These are phyloP conservation scores for Amphiduros pacificus DNA, from an alignment of 2,888 invertebrate species.

Conservation along the genomic window DNA sequence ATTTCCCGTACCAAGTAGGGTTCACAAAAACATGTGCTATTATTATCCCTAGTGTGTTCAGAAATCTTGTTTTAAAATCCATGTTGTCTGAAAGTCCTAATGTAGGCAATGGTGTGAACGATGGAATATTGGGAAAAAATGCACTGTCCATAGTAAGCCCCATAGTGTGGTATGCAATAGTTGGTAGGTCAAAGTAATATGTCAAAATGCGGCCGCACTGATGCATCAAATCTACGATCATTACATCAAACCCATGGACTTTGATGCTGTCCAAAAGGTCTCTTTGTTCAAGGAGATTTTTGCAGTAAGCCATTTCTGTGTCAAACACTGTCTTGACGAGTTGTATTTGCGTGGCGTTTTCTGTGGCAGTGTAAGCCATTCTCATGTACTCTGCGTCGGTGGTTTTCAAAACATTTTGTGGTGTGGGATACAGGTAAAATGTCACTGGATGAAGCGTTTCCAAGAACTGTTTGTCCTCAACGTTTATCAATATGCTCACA, in stretches of 20 bases:
- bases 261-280: not conserved
- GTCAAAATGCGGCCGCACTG: not conserved
- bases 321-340: not conserved
- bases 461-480: too few relatives aligned
- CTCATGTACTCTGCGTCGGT: not conserved
- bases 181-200: not conserved
- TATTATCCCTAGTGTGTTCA: not conserved
- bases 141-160: not conserved
- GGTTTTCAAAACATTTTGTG: not conserved
- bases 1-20: too few relatives aligned
- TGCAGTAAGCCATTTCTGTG: not conserved
- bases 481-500: not conserved
- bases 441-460: not conserved
- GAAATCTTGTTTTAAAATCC: not conserved
- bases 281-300: not conserved
- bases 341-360: not conserved
- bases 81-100: not conserved
- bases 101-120: not conserved
- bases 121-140: conserved; percentile 2
- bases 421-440: not conserved
- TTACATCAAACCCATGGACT: not conserved
- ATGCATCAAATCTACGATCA: not conserved
- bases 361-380: not conserved
- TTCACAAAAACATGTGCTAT: too few relatives aligned
- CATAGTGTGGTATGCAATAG: conserved; percentile 1